phyloP scores from a whole-genome alignment of 2,888 invertebrate genomes.

The Thera obeliscata region DNA sequence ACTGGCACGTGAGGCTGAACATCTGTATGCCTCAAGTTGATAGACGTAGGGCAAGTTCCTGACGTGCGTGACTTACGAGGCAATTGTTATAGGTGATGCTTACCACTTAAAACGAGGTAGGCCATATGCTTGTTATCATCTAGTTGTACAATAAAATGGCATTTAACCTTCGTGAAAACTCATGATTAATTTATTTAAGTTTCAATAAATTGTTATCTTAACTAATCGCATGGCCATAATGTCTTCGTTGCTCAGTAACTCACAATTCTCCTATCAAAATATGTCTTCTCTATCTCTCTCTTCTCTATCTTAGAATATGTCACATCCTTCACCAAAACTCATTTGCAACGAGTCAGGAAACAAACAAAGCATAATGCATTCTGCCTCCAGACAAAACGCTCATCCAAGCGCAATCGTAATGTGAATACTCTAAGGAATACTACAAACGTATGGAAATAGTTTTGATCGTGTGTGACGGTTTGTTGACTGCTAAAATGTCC shows the following conservation, averaged over 20 bases:
- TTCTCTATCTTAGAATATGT: slow-evolving; percentile 5
- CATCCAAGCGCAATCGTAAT: neutral
- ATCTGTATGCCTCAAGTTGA: too few species aligned
- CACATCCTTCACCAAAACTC: slow-evolving; percentile 20
- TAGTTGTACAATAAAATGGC: too few species aligned
- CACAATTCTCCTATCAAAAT: neutral
- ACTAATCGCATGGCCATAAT: neutral
- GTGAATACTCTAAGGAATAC: neutral
- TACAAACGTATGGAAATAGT: neutral
- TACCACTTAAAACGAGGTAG: too few species aligned
- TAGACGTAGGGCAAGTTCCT: too few species aligned
- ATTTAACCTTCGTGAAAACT: too few species aligned
- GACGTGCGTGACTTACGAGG: too few species aligned
- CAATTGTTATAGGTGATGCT: too few species aligned
- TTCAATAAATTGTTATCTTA: neutral
- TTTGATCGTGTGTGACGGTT: neutral
- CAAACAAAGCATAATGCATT: slow-evolving; percentile 33
- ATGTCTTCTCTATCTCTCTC: neutral
- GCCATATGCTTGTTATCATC: too few species aligned
- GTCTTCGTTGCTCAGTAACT: neutral
- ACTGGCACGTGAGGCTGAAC: too few species aligned
- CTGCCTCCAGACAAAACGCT: slow-evolving; percentile 2
- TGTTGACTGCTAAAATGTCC: neutral
- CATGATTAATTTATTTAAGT: too few species aligned
- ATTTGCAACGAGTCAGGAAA: slow-evolving; percentile 23